phyloP scores from a whole-genome alignment of 2,888 invertebrate genomes.

The Leistus spinibarbis region DNA sequence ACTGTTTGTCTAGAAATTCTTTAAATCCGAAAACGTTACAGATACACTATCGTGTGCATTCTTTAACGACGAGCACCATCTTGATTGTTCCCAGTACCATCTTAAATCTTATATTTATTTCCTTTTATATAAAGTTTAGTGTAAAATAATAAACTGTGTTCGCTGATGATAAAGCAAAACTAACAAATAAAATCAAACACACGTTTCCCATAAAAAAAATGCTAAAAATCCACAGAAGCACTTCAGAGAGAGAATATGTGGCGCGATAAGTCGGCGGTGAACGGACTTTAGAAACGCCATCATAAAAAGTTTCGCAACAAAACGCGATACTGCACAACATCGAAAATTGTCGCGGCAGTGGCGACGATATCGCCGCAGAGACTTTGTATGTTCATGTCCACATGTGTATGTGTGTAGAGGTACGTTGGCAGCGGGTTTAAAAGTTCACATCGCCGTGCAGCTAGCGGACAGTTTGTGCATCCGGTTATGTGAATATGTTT shows the following conservation, averaged over 20 bases:
- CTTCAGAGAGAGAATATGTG: not conserved
- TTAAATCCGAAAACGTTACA: too few species aligned
- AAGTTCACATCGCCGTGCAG: constrained; percentile 9
- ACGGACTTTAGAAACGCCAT: constrained; percentile 1
- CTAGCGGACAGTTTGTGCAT: constrained; percentile 55
- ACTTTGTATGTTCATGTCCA: not conserved
- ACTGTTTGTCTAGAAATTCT: too few species aligned
- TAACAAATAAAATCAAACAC: too few species aligned
- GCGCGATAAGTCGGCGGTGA: not conserved
- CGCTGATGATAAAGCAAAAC: too few species aligned
- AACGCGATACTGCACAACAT: not conserved
- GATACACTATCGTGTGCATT: too few species aligned
- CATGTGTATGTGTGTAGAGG: not conserved
- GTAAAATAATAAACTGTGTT: too few species aligned
- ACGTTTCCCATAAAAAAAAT: too few species aligned
- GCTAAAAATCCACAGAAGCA: not conserved
- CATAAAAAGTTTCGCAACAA: constrained; percentile 9
- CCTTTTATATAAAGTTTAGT: too few species aligned
- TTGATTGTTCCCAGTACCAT: too few species aligned
- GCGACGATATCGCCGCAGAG: not conserved
- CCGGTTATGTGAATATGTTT: constrained; percentile 56
- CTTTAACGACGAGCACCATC: too few species aligned
- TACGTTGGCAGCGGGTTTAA: not conserved
- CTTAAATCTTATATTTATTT: too few species aligned
- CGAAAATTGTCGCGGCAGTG: not conserved